Evolutionary conservation across 2,888 invertebrate genomes (phyloP).

Genomic region (Ennomos quercinarius): DNA sequence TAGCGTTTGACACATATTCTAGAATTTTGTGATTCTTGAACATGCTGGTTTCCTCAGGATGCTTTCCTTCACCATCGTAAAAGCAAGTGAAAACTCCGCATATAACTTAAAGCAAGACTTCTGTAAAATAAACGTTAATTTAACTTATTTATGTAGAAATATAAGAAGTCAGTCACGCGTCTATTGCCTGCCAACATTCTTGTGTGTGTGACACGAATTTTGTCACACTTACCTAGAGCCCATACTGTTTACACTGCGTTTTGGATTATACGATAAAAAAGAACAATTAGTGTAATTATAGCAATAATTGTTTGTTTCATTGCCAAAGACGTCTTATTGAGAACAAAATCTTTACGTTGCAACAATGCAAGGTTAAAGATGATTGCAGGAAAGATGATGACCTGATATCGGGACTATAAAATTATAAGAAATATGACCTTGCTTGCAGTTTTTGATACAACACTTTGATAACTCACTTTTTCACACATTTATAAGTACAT

Average conservation of each 20-base stretch:
- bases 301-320: slow-evolving; percentile 47
- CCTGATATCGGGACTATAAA: slow-evolving; percentile 31
- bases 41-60: too few relatives aligned
- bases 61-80: too few relatives aligned
- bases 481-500: slow-evolving; percentile 12
- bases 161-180: too few relatives aligned
- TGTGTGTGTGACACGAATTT: neutral
- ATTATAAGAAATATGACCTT: slow-evolving; percentile 17
- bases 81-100: too few relatives aligned
- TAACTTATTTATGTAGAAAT: too few relatives aligned
- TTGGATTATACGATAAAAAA: slow-evolving; percentile 22
- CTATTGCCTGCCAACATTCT: too few relatives aligned
- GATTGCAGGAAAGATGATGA: slow-evolving; percentile 25
- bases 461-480: slow-evolving; percentile 12
- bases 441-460: slow-evolving; percentile 19
- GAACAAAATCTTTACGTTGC: slow-evolving; percentile 38
- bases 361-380: slow-evolving; percentile 60
- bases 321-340: slow-evolving; percentile 43
- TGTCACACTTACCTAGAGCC: neutral
- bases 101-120: too few relatives aligned
- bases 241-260: slow-evolving; percentile 9
- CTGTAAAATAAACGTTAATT: too few relatives aligned
- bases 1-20: too few relatives aligned
- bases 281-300: slow-evolving; percentile 45
- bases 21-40: too few relatives aligned